phyloP scores from a whole-genome alignment of 2,888 invertebrate species.

The Cheilosia pagana region DNA sequence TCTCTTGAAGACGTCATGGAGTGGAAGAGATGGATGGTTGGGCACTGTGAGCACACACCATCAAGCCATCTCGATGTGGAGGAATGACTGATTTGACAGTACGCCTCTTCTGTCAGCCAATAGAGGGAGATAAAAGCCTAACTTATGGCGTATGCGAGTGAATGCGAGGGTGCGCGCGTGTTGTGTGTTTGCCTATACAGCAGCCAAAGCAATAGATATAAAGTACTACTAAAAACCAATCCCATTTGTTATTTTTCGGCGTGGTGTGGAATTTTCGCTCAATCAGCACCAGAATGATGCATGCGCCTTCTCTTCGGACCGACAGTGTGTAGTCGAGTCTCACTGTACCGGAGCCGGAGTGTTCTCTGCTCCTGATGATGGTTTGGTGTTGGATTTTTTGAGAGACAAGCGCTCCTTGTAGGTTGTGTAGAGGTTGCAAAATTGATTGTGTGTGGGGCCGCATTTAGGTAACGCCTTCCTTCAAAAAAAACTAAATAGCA shows the following conservation, averaged over 20 bases:
- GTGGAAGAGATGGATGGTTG: constrained; percentile 75
- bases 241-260: constrained; percentile 83
- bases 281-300: constrained; percentile 75
- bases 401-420: constrained; percentile 75
- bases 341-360: constrained; percentile 40
- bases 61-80: constrained; percentile 76
- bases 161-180: constrained; percentile 75
- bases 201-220: constrained; percentile 73
- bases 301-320: constrained; percentile 71
- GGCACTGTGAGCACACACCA: constrained; percentile 71
- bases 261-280: constrained; percentile 75
- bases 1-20: constrained; percentile 74
- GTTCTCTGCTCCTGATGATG: constrained; percentile 56
- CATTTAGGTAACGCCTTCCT: constrained; percentile 77
- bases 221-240: constrained; percentile 82
- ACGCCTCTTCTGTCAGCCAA: constrained; percentile 83
- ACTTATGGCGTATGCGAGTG: constrained; percentile 73
- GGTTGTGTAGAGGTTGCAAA: constrained; percentile 72
- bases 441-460: constrained; percentile 76
- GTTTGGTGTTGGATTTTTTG: constrained; percentile 67
- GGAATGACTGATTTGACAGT: constrained; percentile 83
- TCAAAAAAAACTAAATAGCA: constrained; percentile 66
- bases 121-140: constrained; percentile 75
- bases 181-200: constrained; percentile 68
- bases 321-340: constrained; percentile 44